Evolutionary conservation across 2,797 vertebrate genomes (phyloP).

Genomic region (Siniperca obscura): DNA sequence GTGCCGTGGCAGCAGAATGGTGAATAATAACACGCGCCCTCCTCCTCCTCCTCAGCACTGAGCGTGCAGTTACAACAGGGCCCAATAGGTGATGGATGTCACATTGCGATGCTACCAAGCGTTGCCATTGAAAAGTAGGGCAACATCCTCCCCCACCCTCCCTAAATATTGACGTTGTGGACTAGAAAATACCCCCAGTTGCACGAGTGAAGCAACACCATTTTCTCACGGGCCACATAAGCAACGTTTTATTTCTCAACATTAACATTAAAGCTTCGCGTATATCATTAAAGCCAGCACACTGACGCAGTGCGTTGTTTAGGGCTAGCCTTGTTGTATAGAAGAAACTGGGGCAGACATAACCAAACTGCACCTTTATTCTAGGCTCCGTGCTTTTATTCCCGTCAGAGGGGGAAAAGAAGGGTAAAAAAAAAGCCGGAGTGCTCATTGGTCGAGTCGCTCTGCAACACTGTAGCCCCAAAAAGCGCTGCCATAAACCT

Average conservation of each 20-base stretch:
- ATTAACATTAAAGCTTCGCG: conserved; percentile 29
- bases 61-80: conserved; percentile 67
- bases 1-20: conserved; percentile 52
- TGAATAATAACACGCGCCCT: conserved; percentile 62
- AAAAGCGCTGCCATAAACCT: conserved; percentile 58
- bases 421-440: background rate
- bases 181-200: conserved; percentile 62
- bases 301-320: conserved; percentile 81
- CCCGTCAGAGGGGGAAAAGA: conserved; percentile 18
- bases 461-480: conserved; percentile 54
- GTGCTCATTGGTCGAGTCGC: conserved; percentile 61
- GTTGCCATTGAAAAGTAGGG: conserved; percentile 80
- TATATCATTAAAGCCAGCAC: conserved; percentile 34
- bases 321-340: conserved; percentile 42
- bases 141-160: conserved; percentile 72
- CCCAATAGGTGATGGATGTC: conserved; percentile 80
- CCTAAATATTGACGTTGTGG: conserved; percentile 70
- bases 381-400: conserved; percentile 39
- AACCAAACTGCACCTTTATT: conserved; percentile 55
- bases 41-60: conserved; percentile 44
- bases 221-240: conserved; percentile 31
- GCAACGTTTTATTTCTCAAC: conserved; percentile 30
- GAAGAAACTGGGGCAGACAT: conserved; percentile 47
- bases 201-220: conserved; percentile 39
- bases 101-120: conserved; percentile 82